Evolutionary conservation across 2,797 vertebrate genomes (phyloP), one percentile per base, ranked within the genome.

Genomic region (Diglossa cyanea): DNA sequence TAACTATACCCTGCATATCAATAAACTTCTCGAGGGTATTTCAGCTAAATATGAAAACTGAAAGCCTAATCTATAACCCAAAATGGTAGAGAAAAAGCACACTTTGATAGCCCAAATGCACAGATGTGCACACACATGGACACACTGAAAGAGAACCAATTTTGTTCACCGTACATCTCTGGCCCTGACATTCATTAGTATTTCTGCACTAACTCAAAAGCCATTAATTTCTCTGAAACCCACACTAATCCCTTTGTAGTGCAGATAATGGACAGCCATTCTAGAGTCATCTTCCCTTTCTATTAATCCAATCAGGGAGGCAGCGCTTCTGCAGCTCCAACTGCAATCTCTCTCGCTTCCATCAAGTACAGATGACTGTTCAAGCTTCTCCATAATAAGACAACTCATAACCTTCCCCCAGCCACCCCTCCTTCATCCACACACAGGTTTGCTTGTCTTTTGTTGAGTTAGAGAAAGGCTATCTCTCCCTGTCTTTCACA

Each of bases 171-270:
- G 17, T 94, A 86, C 76, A 93, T 96, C 96, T 93, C 96, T 90
- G 89, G 88, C 91, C 93, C 88, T 96, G 90, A 95, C 91, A 97
- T 95, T 98, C 95, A 98, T 97, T 97, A 97, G 97, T 97, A 97
- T 97, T 97, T 98, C 97, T 96, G 95, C 7, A 23, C 79, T 95
- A 97, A 97, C 96, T 98, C 97, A 97, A 97, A 98, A 97, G 97
- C 96, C 96, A 97, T 98, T 98, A 97, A 97, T 98, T 98, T 98
- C 94, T 98, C 97, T 97, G 95, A 97, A 97, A 98, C 91, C 95
- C 98, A 98, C 98, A 98, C 98, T 98, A 98, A 99, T 98, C 98
- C 98, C 97, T 98, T 98, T 98, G 98, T 98, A 98, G 98, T 97
- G 96, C 97, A 97, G 97, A 98, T 99, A 99, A 99, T 99, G 98